A percentile compares a stretch with the other conserved stretches of the same genome.
phyloP scores from a whole-genome alignment of 2,113 vertebrate genomes.

The Urocolius indicus region DNA sequence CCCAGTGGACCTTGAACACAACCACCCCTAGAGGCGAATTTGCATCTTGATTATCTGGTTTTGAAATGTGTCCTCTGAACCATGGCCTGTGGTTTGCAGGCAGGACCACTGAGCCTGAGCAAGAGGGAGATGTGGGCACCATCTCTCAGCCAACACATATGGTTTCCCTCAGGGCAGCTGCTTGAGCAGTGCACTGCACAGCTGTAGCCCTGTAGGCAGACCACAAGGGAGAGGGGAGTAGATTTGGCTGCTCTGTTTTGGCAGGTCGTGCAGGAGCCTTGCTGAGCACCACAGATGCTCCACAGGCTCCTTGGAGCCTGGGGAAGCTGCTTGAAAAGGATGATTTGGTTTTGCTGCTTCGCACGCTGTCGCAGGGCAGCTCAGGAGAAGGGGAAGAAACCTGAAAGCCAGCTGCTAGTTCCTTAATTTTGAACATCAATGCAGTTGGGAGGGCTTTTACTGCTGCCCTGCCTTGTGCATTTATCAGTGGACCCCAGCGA shows the following conservation, averaged over 20 bases:
- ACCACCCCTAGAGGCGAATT: neutral
- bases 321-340: neutral
- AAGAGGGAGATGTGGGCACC: neutral
- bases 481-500: neutral
- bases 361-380: neutral
- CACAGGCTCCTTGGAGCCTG: neutral
- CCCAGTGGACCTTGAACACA: neutral
- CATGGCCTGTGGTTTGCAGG: neutral
- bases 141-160: rapidly evolving
- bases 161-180: neutral
- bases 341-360: neutral
- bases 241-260: neutral
- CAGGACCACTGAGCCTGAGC: neutral
- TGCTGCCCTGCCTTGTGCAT: neutral
- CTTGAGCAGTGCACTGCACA: neutral
- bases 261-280: neutral
- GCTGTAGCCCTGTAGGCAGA: neutral
- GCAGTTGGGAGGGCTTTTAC: neutral
- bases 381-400: neutral
- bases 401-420: neutral
- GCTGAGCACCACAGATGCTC: neutral
- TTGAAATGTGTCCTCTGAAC: neutral
- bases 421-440: rapidly evolving
- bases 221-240: neutral
- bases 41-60: neutral